Base-by-base conservation (phyloP, 2,113 vertebrate species). In the Chitala chitala region DNA sequence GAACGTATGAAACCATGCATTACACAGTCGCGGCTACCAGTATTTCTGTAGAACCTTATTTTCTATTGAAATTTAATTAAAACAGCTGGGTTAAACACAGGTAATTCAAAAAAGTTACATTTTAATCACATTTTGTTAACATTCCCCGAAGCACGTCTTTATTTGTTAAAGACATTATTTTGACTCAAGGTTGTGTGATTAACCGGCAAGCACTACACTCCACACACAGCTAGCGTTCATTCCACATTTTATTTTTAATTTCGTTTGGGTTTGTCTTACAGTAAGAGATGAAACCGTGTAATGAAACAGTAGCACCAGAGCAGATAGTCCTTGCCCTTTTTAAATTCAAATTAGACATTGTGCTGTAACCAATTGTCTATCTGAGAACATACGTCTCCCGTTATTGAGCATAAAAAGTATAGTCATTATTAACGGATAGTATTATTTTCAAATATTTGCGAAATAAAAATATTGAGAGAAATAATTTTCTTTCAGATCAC, bases 271-370 rank as follows among this genome's bases (percentile, higher is more conserved):
- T 78, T 78, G 72, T 73, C 83, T 82, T 87, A 86, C 86, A 86
- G 83, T 88, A 82, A 85, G 44, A 73, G 22, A 48, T 73, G 46
- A 86, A 88, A 87, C 82, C 85, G 77, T 83, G 79, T 84, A 85
- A 58, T 86, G 89, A 90, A 88, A 87, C 83, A 79, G 85, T 90
- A 90, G 89, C 88, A 90, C 86, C 89, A 86, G 88, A 90, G 89
- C 84, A 87, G 82, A 77, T 86, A 83, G 76, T 76, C 75, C 78
- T 86, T 84, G 85, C 86, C 82, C 85, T 76, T 85, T 80, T 76
- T 85, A 82, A 87, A 53, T 69, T 53, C 46, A 90, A 89, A 89
- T 71, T 55, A 86, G 81, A 85, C 82, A 83, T 86, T 89, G 88
- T 91, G 89, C 87, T 86, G 81, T 88, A 80, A 83, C 71, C 58